phyloP scores from a whole-genome alignment of 2,113 vertebrate species.

The Misgurnus mizolepis region DNA sequence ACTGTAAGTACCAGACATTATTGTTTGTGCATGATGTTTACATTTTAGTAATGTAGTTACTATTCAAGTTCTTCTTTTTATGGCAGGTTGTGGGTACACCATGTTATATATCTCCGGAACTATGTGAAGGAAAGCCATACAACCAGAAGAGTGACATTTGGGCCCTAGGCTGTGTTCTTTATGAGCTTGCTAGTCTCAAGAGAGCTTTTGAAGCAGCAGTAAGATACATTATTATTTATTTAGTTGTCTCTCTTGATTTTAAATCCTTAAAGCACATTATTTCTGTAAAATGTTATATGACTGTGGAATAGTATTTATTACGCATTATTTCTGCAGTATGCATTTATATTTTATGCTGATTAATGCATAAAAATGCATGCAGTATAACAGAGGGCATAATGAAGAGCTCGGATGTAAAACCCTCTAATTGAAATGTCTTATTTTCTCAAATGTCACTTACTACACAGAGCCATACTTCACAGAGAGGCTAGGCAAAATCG shows the following conservation, averaged over 20 bases:
- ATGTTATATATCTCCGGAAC: conserved; percentile 96
- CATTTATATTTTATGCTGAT: no score
- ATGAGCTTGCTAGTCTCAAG: conserved; percentile 95
- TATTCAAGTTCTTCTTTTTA: not conserved
- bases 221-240: conserved; percentile 56
- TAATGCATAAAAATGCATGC: no score
- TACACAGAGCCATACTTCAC: no score
- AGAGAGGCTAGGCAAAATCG: no score
- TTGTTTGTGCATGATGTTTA: not conserved
- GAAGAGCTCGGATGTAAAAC: no score
- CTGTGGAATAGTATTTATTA: no score
- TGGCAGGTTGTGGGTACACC: conserved; percentile 94
- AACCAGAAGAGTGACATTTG: conserved; percentile 99
- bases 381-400: no score
- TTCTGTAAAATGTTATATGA: not conserved
- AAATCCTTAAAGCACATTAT: not conserved
- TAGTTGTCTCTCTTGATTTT: conserved; percentile 10
- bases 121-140: conserved; percentile 98
- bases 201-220: conserved; percentile 97
- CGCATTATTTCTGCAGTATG: no score
- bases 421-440: no score
- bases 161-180: conserved; percentile 96
- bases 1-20: conserved; percentile 74
- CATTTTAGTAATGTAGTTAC: not conserved
- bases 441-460: no score